These are phyloP conservation scores for Cosmorhoe ocellata DNA, from an alignment of 2,888 invertebrate genomes.

Conservation along the genomic window DNA sequence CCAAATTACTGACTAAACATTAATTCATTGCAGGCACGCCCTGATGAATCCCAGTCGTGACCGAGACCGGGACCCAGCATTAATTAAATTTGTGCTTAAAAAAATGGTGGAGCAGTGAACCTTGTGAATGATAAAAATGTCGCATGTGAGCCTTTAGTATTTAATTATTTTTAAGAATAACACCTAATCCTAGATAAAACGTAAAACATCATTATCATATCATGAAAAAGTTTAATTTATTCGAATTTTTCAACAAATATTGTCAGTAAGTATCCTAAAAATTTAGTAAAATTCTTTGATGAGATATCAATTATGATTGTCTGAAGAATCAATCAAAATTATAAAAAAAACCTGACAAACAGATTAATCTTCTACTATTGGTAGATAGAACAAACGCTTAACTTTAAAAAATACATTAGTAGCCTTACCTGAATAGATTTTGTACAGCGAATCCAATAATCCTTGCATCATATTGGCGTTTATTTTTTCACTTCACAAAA, in stretches of 20 bases:
- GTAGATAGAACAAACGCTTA: constrained; percentile 9
- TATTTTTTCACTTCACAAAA: constrained; percentile 47
- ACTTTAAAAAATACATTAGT: constrained; percentile 3
- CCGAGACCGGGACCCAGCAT: constrained; percentile 32
- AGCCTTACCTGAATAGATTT: constrained; percentile 73
- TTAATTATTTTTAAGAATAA: too few species aligned
- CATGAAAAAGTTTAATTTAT: too few species aligned
- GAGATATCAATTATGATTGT: too few species aligned
- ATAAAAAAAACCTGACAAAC: neutral
- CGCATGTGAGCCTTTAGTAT: neutral
- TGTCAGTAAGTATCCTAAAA: too few species aligned
- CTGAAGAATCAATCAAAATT: constrained; percentile 9
- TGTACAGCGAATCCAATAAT: constrained; percentile 73
- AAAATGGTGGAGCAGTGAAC: constrained; percentile 30
- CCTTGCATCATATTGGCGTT: constrained; percentile 76
- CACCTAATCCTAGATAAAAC: too few species aligned
- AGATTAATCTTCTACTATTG: constrained; percentile 4
- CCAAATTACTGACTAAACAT: constrained; percentile 65
- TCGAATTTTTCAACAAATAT: too few species aligned
- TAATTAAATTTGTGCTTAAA: constrained; percentile 34
- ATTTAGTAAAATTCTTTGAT: too few species aligned
- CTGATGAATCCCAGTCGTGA: constrained; percentile 55
- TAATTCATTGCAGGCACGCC: constrained; percentile 66
- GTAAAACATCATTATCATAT: too few species aligned
- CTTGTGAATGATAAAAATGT: constrained; percentile 21